Percentiles rank a stretch among this genome's conserved stretches.
Evolutionary conservation across 2,797 vertebrate genomes (phyloP).

Genomic region (Danio jaintianensis): DNA sequence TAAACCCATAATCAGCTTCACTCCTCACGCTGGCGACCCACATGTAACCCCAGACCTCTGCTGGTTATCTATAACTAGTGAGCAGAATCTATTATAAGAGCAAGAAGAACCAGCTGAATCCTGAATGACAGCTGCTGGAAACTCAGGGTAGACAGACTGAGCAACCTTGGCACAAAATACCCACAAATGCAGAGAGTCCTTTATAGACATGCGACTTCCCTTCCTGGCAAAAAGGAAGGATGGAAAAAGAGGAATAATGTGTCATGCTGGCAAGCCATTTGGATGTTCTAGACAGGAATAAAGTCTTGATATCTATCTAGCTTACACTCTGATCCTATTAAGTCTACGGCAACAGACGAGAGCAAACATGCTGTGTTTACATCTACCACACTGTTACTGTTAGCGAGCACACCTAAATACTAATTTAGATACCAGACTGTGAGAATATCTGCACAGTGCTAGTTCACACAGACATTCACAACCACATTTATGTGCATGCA

Average conservation of each 20-base stretch:
- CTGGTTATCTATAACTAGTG: slow-evolving; percentile 34
- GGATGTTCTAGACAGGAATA: slow-evolving; percentile 25
- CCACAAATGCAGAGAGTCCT: slow-evolving; percentile 7
- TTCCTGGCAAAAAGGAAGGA: background rate
- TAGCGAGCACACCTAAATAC: slow-evolving; percentile 33
- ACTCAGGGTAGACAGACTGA: slow-evolving; percentile 11
- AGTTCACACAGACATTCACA: background rate
- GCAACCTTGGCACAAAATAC: slow-evolving; percentile 26
- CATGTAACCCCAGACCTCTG: slow-evolving; percentile 39
- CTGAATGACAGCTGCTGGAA: slow-evolving; percentile 17
- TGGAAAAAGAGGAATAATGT: slow-evolving; percentile 25
- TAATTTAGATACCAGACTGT: slow-evolving; percentile 23
- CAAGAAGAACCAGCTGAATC: slow-evolving; percentile 35
- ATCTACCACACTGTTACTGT: slow-evolving; percentile 6
- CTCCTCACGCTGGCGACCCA: slow-evolving; percentile 38
- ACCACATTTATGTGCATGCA: background rate
- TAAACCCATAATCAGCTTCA: slow-evolving; percentile 56
- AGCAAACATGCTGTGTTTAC: slow-evolving; percentile 11
- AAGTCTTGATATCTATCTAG: slow-evolving; percentile 39
- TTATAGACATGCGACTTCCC: slow-evolving; percentile 31
- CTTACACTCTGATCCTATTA: slow-evolving; percentile 51
- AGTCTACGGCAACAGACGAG: slow-evolving; percentile 32
- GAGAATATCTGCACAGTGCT: slow-evolving; percentile 1
- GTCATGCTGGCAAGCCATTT: background rate
- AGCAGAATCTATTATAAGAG: slow-evolving; percentile 41